Evolutionary conservation across 2,888 invertebrate genomes (phyloP), one percentile per base, ranked within the genome.

Genomic region (Acanthosoma haemorrhoidale): DNA sequence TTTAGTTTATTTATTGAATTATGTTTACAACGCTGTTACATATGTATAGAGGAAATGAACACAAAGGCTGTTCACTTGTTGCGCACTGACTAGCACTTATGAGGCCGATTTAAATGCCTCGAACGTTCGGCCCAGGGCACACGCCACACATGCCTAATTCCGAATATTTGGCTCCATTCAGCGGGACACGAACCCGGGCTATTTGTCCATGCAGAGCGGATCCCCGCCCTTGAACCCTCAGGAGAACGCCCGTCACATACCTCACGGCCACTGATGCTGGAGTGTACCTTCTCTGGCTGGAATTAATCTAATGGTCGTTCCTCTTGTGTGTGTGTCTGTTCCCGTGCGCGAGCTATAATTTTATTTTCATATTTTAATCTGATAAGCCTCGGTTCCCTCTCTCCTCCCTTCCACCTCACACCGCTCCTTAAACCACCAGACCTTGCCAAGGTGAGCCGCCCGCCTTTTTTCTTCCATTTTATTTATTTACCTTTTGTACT

Each of bases 361-460:
- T 51, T 21, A 25, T 51, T 25, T 51, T 25, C 25, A 51, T 51
- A 51, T n/a, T n/a, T n/a, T 51, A 16, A 51, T 29, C 51, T 51
- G 51, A 51, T 51, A 51, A 51, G 25, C n/a, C 2, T 3, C 13
- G 4, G 2, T 25, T 25, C 43, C 25, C 5, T n/a, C 8, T 3
- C 13, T 13, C 3, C 43, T 25, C 43, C 25, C 5, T n/a, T 11
- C 25, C 51, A n/a, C 4, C 25, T 18, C n/a, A n/a, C n/a, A n/a
- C n/a, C n/a, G n/a, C 11, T 18, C 57, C 21, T 21, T 25, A 25
- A 61, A 21, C n/a, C 39, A 9, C n/a, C 41, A 21, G 41, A n/a
- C 64, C 64, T 64, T 41, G 25, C 31, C 64, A 64, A 64, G 64
- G 64, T 64, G 64, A 64, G 31, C 64, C n/a, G 16, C 38, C 63